These are phyloP conservation scores for Tupaia tana DNA, from an alignment of 2,113 vertebrate genomes.

Conservation along the genomic window DNA sequence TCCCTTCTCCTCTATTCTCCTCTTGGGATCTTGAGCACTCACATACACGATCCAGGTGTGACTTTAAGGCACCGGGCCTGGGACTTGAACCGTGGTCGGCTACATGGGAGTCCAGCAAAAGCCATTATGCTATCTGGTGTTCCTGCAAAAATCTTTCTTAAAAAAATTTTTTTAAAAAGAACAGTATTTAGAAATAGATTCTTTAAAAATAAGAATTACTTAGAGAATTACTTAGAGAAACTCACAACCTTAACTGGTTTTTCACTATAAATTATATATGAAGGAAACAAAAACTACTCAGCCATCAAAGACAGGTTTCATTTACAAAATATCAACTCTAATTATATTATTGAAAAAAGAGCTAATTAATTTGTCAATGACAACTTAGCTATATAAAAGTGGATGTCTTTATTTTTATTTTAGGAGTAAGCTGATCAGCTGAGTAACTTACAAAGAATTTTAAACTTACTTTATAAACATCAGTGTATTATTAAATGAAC, in stretches of 20 bases:
- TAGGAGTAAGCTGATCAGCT: neutral
- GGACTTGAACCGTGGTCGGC: no score
- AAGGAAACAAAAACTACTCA: constrained; percentile 30
- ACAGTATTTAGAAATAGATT: constrained; percentile 32
- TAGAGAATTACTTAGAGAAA: neutral
- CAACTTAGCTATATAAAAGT: constrained; percentile 2
- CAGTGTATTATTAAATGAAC: neutral
- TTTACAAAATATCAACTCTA: constrained; percentile 36
- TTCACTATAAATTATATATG: neutral
- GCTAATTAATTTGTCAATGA: neutral
- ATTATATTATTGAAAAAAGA: neutral
- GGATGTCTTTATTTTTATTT: neutral
- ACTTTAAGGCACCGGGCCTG: no score
- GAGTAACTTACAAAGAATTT: neutral
- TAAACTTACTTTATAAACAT: constrained; percentile 13
- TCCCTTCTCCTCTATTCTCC: no score
- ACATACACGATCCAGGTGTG: no score
- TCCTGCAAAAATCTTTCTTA: no score
- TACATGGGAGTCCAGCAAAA: no score
- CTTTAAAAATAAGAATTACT: constrained; percentile 5
- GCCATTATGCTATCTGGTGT: no score
- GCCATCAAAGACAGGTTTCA: neutral
- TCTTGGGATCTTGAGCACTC: no score
- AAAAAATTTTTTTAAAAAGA: neutral
- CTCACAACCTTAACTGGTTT: neutral